phyloP scores from a whole-genome alignment of 2,113 vertebrate genomes.

The Oreochromis spilurus region DNA sequence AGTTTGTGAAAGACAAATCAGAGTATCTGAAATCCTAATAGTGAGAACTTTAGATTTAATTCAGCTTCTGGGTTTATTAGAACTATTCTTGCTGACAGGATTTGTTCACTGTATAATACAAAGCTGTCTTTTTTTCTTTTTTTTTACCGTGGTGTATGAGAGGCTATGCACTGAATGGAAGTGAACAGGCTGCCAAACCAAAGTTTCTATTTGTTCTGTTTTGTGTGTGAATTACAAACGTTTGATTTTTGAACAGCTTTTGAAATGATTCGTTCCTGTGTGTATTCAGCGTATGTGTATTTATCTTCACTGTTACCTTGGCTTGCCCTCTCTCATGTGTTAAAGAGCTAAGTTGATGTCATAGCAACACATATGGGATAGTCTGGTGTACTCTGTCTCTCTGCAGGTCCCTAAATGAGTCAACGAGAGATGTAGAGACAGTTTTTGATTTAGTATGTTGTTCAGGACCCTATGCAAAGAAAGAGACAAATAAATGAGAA shows the following conservation, averaged over 20 bases:
- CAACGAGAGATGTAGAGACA: neutral
- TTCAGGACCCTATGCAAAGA: slow-evolving; percentile 59
- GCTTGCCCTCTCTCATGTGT: neutral
- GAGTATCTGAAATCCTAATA: neutral
- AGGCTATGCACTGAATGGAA: neutral
- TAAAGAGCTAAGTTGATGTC: neutral
- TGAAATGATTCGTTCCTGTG: neutral
- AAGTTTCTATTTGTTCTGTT: slow-evolving; percentile 37
- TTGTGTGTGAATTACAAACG: neutral
- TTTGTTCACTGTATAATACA: neutral
- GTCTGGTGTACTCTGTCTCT: neutral
- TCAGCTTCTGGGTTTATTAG: neutral
- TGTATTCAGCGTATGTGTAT: neutral
- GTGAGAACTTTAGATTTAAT: neutral
- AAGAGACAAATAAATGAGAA: slow-evolving; percentile 16
- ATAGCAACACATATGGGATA: slow-evolving; percentile 37
- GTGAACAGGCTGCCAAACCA: slow-evolving; percentile 48
- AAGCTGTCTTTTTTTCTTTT: neutral
- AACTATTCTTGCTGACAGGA: neutral
- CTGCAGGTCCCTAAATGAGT: neutral
- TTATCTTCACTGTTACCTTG: neutral
- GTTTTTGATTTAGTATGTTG: neutral
- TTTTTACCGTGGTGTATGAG: neutral
- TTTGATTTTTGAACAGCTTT: neutral
- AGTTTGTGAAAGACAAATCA: neutral